Percentiles rank a stretch among this genome's conserved stretches.
phyloP scores from a whole-genome alignment of 1,140 invertebrate genomes.

The Hyles euphorbiae region DNA sequence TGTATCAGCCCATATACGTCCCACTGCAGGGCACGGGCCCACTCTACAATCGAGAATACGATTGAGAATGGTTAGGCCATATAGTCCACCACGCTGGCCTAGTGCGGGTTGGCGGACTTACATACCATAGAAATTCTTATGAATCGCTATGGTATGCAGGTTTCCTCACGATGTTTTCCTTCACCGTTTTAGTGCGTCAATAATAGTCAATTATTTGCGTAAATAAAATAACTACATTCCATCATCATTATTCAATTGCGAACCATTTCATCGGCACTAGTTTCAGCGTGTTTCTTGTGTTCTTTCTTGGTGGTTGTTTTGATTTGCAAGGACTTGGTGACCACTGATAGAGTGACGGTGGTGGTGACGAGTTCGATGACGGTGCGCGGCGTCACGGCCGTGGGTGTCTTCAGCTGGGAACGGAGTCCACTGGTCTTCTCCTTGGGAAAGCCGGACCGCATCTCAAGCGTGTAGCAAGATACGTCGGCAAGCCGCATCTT shows the following conservation, averaged over 20 bases:
- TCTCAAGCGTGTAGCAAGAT: slow-evolving; percentile 54
- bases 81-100: too few species aligned
- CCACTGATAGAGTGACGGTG: slow-evolving; percentile 46
- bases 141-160: too few species aligned
- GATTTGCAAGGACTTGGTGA: slow-evolving; percentile 39
- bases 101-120: too few species aligned
- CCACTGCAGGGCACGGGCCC: too few species aligned
- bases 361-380: slow-evolving; percentile 44
- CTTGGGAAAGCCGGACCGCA: slow-evolving; percentile 10
- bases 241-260: background rate
- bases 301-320: slow-evolving; percentile 18
- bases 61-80: too few species aligned
- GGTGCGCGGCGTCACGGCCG: slow-evolving; percentile 22
- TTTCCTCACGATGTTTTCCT: too few species aligned
- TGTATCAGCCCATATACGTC: too few species aligned
- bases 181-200: too few species aligned
- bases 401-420: slow-evolving; percentile 28
- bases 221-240: background rate
- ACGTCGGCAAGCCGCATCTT: slow-evolving; percentile 41
- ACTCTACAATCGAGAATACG: too few species aligned
- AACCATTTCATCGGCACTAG: slow-evolving; percentile 18
- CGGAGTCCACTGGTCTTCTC: slow-evolving; percentile 17
- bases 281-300: slow-evolving; percentile 10
- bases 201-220: background rate
- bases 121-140: too few species aligned